phyloP scores from a whole-genome alignment of 2,797 vertebrate species.

The Enteromius thamalakanensis region DNA sequence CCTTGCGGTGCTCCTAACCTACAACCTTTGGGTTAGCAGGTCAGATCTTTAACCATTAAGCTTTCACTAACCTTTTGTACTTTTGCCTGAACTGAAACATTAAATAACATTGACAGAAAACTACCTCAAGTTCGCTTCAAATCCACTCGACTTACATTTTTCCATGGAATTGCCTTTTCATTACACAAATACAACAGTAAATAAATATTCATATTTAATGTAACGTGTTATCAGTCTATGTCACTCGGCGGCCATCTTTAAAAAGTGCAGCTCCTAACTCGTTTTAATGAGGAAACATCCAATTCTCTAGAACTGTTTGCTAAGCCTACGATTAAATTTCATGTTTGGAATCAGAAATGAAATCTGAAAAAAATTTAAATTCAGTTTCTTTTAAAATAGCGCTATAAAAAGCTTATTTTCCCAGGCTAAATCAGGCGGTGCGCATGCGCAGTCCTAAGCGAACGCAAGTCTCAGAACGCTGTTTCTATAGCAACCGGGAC shows the following conservation, averaged over 20 bases:
- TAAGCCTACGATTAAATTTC: too few species aligned
- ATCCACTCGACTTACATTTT: not conserved
- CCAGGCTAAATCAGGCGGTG: too few species aligned
- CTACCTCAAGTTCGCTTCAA: not conserved
- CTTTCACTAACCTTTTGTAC: conserved; percentile 3
- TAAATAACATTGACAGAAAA: not conserved
- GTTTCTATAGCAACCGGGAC: too few species aligned
- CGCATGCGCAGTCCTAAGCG: too few species aligned
- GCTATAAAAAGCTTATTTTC: too few species aligned
- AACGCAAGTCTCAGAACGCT: too few species aligned
- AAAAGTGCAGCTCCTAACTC: not conserved
- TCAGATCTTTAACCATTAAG: not conserved
- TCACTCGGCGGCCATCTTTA: not conserved
- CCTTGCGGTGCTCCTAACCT: conserved; percentile 2
- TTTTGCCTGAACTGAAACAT: conserved; percentile 6
- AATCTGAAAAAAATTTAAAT: too few species aligned
- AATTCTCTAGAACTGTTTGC: not conserved
- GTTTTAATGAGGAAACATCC: not conserved
- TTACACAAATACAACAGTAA: not conserved
- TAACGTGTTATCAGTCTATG: not conserved
- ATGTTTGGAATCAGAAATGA: too few species aligned
- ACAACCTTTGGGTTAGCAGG: conserved; percentile 1
- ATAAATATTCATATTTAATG: not conserved
- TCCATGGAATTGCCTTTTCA: not conserved
- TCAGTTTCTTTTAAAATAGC: too few species aligned